Evolutionary conservation across 2,888 invertebrate species (phyloP), one percentile per base, ranked within the genome.

Genomic region (Sphaerophoria rueppellii): DNA sequence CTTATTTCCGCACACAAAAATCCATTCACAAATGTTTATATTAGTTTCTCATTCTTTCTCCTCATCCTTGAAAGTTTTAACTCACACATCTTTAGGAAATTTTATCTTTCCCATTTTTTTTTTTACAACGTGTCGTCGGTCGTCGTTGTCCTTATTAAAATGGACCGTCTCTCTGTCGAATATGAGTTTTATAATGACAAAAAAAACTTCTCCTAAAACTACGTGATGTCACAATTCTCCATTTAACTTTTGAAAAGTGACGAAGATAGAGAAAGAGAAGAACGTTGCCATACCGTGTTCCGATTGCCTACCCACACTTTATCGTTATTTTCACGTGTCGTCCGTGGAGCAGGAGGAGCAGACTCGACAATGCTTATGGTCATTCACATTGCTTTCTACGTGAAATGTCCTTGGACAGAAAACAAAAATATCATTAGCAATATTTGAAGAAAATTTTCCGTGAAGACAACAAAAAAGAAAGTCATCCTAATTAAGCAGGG

Each of bases 141-240:
- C 24, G 24, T 43, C 6, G 0, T 58, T 40, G 52, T 67, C 32
- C 67, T 54, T 54, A 54, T 67, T 67, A 67, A 54, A 80, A 80
- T 63, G 60, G 55, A 58, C 43, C 4, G 35, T 9, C 7, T 48
- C 12, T 60, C 57, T 57, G 58, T 40, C n/a, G 57, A 40, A n/a
- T 58, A 67, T 54, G 43, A 74, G 48, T 67, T 73, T 32, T 9
- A 35, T 35, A 32, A 65, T 35, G 24, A 60, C 74, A 69, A 35
- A 69, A 54, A 35, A 77, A 54, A 35, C 67, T 72, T 14, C 40
- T 43, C 16, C 5, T 50, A 12, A 48, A 74, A 63, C 67, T 78
- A 78, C 77, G 82, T 78, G 78, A 82, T 78, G 74, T 82, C 82
- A 78, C 78, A 74, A 63, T 58, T 82, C 74, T 70, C 75, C 75